Evolutionary conservation across 1,140 invertebrate species (phyloP), one percentile per base, ranked within the genome.

Genomic region (Drosophila bocki): DNA sequence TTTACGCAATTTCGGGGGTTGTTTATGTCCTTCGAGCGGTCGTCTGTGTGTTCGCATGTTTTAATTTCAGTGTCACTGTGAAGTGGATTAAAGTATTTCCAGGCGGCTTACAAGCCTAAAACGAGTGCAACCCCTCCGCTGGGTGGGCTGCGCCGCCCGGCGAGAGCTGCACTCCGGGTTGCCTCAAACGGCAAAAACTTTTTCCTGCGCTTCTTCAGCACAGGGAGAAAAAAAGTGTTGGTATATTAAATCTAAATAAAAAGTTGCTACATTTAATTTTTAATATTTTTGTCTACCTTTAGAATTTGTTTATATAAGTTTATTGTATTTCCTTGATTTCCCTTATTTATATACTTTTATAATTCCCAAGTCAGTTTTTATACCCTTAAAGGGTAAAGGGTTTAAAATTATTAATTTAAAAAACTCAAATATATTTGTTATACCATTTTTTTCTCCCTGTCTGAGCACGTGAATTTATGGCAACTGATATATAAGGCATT

Each of bases 51-150:
- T 47, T 29, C 70, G 51, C 58, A 64, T 87, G 80, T 75, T 83
- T 90, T 90, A 90, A 90, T 90, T 90, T 85, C 86, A 75, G 78
- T 90, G 83, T 87, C 87, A 91, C 80, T 81, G 58, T 91, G 83
- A 91, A 91, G 87, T 88, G 87, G 87, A 87, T 91, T 91, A 91
- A 91, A 91, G 87, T 87, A 91, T 91, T 91, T 91, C 72, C 83
- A 75, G 63, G 63, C 60, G 74, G 88, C 83, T 91, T 91, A 91
- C 86, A 88, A 68, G 47, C 82, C 86, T 87, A 91, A 87, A 91
- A 82, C 77, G 82, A 86, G 68, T 77, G 72, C 82, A 80, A 90
- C 85, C 84, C 84, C 58, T 41, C 33, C 78, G 32, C n/a, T 33
- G 53, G 53, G 29, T 58, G 33, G n/a, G 41, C 50, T 48, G 26